Conservation (phyloP, 92 coral and sea anemone genomes). For the Zoanthus gigantus region DNA sequence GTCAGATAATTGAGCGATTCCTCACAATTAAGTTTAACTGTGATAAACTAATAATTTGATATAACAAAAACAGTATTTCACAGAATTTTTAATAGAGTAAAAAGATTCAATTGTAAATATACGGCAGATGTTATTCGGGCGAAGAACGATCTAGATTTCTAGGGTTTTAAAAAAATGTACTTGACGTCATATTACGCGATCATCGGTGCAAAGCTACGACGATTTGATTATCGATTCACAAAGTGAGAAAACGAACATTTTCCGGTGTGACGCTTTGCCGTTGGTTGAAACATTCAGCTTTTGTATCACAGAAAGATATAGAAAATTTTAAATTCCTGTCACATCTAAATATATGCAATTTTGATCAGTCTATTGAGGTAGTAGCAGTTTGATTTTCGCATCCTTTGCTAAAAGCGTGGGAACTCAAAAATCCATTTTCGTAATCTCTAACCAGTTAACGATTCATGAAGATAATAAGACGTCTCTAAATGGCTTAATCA, state of each 20-base stretch:
- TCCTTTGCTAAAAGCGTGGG: constrained; percentile 16
- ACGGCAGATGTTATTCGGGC: too few relatives aligned
- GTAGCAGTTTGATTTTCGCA: not conserved
- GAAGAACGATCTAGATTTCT: not conserved
- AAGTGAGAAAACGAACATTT: not conserved
- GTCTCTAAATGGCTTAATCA: not conserved
- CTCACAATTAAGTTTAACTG: not conserved
- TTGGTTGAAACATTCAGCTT: not conserved
- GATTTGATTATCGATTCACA: not conserved
- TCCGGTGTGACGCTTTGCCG: not conserved
- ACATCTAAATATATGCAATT: not conserved
- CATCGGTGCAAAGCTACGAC: not conserved
- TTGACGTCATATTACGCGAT: constrained; percentile 24
- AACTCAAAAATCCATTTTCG: not conserved
- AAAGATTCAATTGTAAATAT: not conserved
- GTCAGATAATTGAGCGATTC: not conserved
- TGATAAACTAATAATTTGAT: not conserved
- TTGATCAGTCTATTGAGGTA: not conserved
- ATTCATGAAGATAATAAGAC: not conserved
- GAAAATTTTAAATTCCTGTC: not conserved
- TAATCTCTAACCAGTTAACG: constrained; percentile 1
- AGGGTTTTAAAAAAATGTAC: not conserved
- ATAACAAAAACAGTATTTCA: not conserved
- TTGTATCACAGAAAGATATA: not conserved
- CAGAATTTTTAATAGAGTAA: not conserved